phyloP scores from a whole-genome alignment of 2,888 invertebrate species.

The Phymatocera aterrima region DNA sequence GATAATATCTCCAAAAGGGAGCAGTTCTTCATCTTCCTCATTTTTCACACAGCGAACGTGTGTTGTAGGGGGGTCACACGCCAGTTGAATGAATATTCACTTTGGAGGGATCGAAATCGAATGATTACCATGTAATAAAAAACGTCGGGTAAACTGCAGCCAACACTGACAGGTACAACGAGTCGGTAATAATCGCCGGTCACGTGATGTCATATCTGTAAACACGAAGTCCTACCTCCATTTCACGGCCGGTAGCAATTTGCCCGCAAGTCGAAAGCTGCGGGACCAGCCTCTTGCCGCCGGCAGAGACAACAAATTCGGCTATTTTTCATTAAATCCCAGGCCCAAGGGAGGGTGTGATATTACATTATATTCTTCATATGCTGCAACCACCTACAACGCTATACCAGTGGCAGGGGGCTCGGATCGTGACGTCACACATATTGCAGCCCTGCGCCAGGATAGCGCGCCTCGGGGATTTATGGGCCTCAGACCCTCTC shows the following conservation, averaged over 20 bases:
- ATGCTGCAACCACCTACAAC: slow-evolving; percentile 53
- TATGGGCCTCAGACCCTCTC: slow-evolving; percentile 43
- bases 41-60: no score
- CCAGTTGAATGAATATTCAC: background rate
- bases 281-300: slow-evolving; percentile 50
- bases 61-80: no score
- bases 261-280: slow-evolving; percentile 60
- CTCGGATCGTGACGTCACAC: slow-evolving; percentile 47
- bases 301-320: slow-evolving; percentile 66
- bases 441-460: slow-evolving; percentile 39
- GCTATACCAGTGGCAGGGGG: slow-evolving; percentile 42
- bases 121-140: background rate
- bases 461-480: slow-evolving; percentile 41
- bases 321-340: slow-evolving; percentile 70
- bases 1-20: no score
- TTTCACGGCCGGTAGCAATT: slow-evolving; percentile 49
- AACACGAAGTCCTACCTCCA: slow-evolving; percentile 26
- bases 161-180: background rate
- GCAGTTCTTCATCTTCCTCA: no score
- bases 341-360: slow-evolving; percentile 63
- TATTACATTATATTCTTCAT: slow-evolving; percentile 65
- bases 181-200: slow-evolving; percentile 21
- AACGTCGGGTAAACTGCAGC: slow-evolving; percentile 1
- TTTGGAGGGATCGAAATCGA: background rate
- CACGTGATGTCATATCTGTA: slow-evolving; percentile 42